These are phyloP conservation scores for Mechanitis mazaeus DNA, from an alignment of 2,888 invertebrate genomes.

Conservation along the genomic window DNA sequence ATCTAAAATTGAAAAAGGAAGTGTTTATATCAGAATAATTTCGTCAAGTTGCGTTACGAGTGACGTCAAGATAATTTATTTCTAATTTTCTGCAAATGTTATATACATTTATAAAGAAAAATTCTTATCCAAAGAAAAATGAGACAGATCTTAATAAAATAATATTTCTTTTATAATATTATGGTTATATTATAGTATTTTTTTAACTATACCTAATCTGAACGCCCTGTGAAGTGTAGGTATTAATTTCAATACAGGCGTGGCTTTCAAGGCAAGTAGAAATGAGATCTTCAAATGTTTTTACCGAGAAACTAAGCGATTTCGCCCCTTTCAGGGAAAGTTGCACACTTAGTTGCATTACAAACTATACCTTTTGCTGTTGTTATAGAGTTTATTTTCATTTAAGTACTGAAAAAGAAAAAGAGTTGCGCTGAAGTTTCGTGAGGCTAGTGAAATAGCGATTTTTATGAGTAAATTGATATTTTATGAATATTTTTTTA, in stretches of 20 bases:
- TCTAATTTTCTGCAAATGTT: neutral
- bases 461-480: neutral
- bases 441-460: constrained; percentile 27
- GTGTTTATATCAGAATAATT: constrained; percentile 14
- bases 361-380: constrained; percentile 38
- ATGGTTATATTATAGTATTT: too few species aligned
- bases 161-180: too few species aligned
- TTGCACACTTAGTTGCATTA: constrained; percentile 28
- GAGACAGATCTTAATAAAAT: too few species aligned
- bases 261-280: constrained; percentile 22
- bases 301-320: constrained; percentile 34
- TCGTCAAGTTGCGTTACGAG: constrained; percentile 4
- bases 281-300: constrained; percentile 34
- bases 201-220: neutral
- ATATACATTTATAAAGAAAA: too few species aligned
- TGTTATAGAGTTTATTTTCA: constrained; percentile 39
- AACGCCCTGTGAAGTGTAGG: neutral
- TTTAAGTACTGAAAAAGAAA: constrained; percentile 29
- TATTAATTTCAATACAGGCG: constrained; percentile 14
- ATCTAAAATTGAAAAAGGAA: constrained; percentile 16
- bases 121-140: too few species aligned
- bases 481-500: neutral
- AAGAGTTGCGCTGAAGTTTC: constrained; percentile 27
- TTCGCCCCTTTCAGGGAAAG: constrained; percentile 35
- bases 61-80: neutral